Evolutionary conservation across 2,888 invertebrate genomes (phyloP), one percentile per base, ranked within the genome.

Genomic region (Poecilobothrus nobilitatus): DNA sequence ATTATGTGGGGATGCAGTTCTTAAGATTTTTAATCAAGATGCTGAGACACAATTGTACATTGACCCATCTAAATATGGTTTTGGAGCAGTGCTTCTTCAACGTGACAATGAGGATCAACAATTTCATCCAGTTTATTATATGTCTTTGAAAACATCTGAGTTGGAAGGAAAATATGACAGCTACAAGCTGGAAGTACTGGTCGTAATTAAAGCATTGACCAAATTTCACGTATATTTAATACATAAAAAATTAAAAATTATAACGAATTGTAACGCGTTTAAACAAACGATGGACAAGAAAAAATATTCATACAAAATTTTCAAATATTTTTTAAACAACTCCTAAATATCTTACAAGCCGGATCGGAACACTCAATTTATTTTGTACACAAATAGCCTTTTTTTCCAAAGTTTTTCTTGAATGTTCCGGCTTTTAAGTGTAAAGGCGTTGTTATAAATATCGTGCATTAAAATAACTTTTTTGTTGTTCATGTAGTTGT

Each of bases 241-340:
- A n/a, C 76, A 76, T 5, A 68, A 69, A 27, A 67, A 71, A 64
- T 77, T 76, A 67, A 76, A 74, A 68, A 74, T 77, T 44, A 68
- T 75, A 18, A 75, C 75, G 1, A 76, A 78, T 71, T 76, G 76
- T 67, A 66, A 70, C 34, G 74, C 76, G 9, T 76, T 78, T 64
- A 68, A 74, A 53, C 73, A 68, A 66, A 76, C 76, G 0, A 74
- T 77, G 74, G 63, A 71, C 0, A 78, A 78, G 37, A 27, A 27
- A 27, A 27, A 27, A n/a, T n/a, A n/a, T n/a, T n/a, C n/a, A n/a
- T n/a, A n/a, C n/a, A n/a, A n/a, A n/a, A n/a, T n/a, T n/a, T n/a
- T n/a, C n/a, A n/a, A n/a, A n/a, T n/a, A n/a, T n/a, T n/a, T n/a
- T n/a, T n/a, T n/a, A n/a, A n/a, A n/a, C n/a, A n/a, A n/a, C n/a